Conservation (phyloP, 2,797 vertebrate species). For the Poeciliopsis presidionis region DNA sequence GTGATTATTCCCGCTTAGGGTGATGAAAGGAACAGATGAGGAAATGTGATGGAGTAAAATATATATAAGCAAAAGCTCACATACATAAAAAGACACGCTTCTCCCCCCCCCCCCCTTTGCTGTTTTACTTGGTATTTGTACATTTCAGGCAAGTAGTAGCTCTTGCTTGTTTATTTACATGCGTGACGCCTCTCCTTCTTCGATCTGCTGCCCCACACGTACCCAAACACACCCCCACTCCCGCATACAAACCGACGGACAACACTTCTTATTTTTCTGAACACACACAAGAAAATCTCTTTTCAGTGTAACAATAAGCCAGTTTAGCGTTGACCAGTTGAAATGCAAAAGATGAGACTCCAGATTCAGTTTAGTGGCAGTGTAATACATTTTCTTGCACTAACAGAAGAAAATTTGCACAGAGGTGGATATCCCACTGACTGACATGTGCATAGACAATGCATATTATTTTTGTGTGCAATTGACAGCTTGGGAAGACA, state of each 20-base stretch:
- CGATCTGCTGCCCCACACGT: background rate
- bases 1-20: background rate
- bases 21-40: background rate
- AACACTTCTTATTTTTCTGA: background rate
- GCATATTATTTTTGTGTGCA: background rate
- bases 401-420: background rate
- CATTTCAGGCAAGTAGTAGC: background rate
- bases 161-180: background rate
- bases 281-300: background rate
- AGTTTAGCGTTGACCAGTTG: background rate
- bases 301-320: background rate
- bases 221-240: background rate
- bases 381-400: background rate
- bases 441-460: background rate
- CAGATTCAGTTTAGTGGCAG: background rate
- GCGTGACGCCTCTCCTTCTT: background rate
- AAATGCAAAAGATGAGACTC: background rate
- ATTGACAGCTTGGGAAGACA: background rate
- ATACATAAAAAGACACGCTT: background rate
- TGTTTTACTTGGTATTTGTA: background rate
- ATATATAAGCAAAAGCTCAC: background rate
- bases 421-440: background rate
- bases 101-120: background rate
- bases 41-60: background rate
- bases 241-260: background rate